These are phyloP conservation scores for Zosterops borbonicus DNA, from an alignment of 2,113 vertebrate genomes.

Conservation along the genomic window DNA sequence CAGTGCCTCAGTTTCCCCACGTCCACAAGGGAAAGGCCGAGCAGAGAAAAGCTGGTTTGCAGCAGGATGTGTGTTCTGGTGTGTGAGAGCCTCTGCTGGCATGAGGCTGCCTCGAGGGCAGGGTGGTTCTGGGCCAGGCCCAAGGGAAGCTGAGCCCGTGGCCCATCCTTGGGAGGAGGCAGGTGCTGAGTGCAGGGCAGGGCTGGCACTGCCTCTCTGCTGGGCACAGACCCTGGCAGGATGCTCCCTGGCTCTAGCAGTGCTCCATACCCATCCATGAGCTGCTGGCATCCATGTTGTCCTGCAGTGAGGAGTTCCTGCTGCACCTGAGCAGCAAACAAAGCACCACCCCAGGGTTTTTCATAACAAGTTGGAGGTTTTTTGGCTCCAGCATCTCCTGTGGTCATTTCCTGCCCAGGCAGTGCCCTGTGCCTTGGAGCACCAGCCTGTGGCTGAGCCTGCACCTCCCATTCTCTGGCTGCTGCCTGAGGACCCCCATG, in stretches of 20 bases:
- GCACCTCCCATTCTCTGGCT: not conserved
- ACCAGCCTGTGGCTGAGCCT: not conserved
- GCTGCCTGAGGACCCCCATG: fast-evolving
- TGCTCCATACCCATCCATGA: not conserved
- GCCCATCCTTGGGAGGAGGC: not conserved
- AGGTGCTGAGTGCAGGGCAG: not conserved
- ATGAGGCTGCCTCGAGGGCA: not conserved
- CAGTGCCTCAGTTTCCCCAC: not conserved
- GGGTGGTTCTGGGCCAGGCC: not conserved
- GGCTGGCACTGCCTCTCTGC: not conserved
- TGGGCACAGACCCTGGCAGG: not conserved
- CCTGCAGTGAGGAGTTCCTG: not conserved
- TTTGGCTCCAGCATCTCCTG: fast-evolving
- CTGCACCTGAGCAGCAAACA: not conserved
- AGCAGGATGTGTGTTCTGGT: not conserved
- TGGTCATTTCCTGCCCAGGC: not conserved
- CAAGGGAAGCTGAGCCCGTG: not conserved
- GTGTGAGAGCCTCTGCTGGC: not conserved
- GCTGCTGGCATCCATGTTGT: not conserved
- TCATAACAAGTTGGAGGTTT: fast-evolving
- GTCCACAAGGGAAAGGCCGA: not conserved
- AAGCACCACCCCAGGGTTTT: not conserved
- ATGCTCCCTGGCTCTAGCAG: not conserved
- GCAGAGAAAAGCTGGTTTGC: not conserved
- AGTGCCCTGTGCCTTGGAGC: not conserved